Evolutionary conservation across 2,797 vertebrate genomes (phyloP).

Genomic region (Heterohyrax brucei): DNA sequence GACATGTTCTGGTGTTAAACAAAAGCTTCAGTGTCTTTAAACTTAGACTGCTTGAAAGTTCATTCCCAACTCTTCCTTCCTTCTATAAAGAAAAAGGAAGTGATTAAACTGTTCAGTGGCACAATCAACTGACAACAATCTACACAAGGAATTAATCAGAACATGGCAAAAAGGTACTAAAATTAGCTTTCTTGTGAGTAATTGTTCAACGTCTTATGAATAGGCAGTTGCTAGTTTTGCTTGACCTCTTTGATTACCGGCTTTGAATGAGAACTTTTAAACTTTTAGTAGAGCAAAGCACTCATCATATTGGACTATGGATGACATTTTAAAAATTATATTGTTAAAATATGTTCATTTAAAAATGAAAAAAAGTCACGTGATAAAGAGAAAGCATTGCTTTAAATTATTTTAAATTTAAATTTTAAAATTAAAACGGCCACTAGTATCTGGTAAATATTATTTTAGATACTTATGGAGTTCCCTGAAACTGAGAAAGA

Average conservation of each 20-base stretch:
- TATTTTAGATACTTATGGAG: background rate
- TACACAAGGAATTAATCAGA: background rate
- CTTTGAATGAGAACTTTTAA: slow-evolving; percentile 35
- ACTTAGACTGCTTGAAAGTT: slow-evolving; percentile 22
- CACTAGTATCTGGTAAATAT: background rate
- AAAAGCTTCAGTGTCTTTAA: background rate
- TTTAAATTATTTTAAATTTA: background rate
- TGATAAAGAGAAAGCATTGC: background rate
- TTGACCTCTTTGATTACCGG: slow-evolving; percentile 51
- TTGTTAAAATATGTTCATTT: background rate
- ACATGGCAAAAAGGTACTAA: background rate
- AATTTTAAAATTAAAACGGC: too few species aligned
- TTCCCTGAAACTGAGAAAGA: too few species aligned
- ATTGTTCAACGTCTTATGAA: slow-evolving; percentile 46
- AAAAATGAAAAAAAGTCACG: background rate
- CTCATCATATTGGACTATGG: background rate
- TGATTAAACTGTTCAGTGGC: background rate
- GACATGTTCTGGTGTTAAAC: background rate
- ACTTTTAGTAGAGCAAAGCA: slow-evolving; percentile 22
- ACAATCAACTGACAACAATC: slow-evolving; percentile 9
- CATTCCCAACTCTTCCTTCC: background rate
- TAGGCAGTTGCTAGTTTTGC: slow-evolving; percentile 36
- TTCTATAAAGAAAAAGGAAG: background rate
- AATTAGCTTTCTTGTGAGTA: slow-evolving; percentile 47
- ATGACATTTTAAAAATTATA: slow-evolving; percentile 28